Evolutionary conservation across 2,113 vertebrate species (phyloP).

Genomic region (Rallus limicola): DNA sequence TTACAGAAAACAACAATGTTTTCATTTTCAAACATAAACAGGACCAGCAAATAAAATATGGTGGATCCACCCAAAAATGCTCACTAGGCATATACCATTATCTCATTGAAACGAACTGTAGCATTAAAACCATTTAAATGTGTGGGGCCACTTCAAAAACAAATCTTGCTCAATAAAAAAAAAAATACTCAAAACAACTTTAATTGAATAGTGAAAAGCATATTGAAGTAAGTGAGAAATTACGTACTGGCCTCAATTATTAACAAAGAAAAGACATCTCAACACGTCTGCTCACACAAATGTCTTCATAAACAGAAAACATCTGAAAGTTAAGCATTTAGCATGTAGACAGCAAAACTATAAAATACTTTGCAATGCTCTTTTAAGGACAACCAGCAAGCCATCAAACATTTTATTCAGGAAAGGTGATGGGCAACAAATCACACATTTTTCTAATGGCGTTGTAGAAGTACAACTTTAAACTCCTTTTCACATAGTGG

Average conservation of each 20-base stretch:
- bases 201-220: constrained; percentile 63
- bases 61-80: background rate
- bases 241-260: background rate
- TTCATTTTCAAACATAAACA: background rate
- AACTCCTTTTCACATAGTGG: background rate
- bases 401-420: background rate
- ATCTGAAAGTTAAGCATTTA: constrained; percentile 43
- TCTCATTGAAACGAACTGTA: background rate
- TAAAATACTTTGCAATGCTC: background rate
- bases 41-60: background rate
- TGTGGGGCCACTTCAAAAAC: constrained; percentile 44
- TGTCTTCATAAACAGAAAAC: constrained; percentile 36
- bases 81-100: background rate
- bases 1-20: background rate
- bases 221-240: constrained; percentile 54
- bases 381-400: background rate
- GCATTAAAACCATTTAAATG: constrained; percentile 19
- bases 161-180: constrained; percentile 39
- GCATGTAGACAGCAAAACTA: background rate
- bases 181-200: constrained; percentile 20
- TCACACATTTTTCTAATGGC: background rate
- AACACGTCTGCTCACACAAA: constrained; percentile 35
- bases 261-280: constrained; percentile 50
- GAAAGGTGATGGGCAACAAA: background rate
- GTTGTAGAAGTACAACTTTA: background rate